A percentile compares a stretch with the other conserved stretches of the same genome.
Conservation (phyloP, 2,888 invertebrate genomes). For the Athalia cordata region DNA sequence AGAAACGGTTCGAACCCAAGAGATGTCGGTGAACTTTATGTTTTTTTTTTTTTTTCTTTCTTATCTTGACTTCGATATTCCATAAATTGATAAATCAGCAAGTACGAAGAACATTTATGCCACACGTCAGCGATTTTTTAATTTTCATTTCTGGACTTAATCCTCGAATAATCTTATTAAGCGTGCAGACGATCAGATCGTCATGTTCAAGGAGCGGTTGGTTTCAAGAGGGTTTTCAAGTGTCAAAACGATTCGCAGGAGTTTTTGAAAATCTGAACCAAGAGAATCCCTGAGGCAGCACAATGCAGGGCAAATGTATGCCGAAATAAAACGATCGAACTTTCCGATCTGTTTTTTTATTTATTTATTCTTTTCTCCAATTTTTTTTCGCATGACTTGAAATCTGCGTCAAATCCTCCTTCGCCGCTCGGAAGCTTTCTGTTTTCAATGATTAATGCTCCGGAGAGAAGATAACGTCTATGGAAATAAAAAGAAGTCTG, state of each 20-base stretch:
- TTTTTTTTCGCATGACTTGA: background rate
- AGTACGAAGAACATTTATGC: background rate
- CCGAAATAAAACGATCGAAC: background rate
- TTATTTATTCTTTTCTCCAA: background rate
- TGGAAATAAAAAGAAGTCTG: background rate
- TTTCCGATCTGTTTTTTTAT: background rate
- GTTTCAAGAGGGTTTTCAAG: no score
- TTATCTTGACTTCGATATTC: background rate
- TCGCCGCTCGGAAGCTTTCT: background rate
- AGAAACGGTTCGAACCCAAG: background rate
- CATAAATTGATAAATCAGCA: background rate
- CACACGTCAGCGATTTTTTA: background rate
- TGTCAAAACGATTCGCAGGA: no score
- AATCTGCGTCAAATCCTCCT: slow-evolving; percentile 16
- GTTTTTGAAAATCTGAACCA: no score
- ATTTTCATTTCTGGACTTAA: background rate
- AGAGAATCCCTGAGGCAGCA: no score
- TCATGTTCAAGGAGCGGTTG: background rate
- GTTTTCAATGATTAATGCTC: slow-evolving; percentile 29
- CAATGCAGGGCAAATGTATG: no score
- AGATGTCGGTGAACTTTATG: background rate
- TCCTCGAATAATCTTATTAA: slow-evolving; percentile 10
- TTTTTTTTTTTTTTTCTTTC: background rate
- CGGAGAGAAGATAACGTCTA: background rate
- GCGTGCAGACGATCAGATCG: background rate